Evolutionary conservation across 92 coral and sea anemone genomes (phyloP).

Genomic region (Parazoanthus darwini): DNA sequence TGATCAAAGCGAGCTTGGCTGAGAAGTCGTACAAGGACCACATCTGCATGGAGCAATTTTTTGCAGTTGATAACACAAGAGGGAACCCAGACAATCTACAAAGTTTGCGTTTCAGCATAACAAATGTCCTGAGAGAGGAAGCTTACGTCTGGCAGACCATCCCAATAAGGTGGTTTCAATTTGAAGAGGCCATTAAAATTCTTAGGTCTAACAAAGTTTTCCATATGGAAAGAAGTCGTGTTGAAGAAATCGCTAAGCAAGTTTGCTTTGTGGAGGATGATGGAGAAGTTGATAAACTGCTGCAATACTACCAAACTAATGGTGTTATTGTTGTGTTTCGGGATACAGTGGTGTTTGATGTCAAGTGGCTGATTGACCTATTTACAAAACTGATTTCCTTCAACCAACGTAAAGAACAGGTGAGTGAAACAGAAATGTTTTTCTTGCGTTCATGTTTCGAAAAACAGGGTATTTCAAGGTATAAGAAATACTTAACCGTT

Average conservation of each 20-base stretch:
- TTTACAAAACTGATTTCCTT: slow-evolving; percentile 67
- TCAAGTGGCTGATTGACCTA: slow-evolving; percentile 76
- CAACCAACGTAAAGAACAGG: slow-evolving; percentile 77
- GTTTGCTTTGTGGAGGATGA: slow-evolving; percentile 67
- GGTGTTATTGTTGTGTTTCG: slow-evolving; percentile 74
- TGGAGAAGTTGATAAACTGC: slow-evolving; percentile 49
- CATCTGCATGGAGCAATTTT: background rate
- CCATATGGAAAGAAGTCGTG: too few relatives aligned
- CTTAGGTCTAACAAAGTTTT: background rate
- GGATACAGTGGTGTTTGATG: slow-evolving; percentile 65
- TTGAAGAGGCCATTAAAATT: background rate
- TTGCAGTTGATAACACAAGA: background rate
- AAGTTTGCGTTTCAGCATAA: background rate
- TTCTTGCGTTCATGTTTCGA: too few relatives aligned
- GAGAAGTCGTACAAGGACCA: background rate
- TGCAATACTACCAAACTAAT: slow-evolving; percentile 71
- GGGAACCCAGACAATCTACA: background rate
- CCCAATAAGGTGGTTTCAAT: background rate
- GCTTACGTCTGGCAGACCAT: background rate
- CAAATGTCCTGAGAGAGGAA: background rate
- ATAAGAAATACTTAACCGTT: too few relatives aligned
- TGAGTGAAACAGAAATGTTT: slow-evolving; percentile 7
- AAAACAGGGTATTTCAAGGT: too few relatives aligned
- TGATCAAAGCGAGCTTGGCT: background rate
- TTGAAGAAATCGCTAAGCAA: background rate